Percentiles rank a stretch among this genome's conserved stretches.
Conservation (phyloP, 2,797 vertebrate species). For the Periophthalmus magnuspinnatus region DNA sequence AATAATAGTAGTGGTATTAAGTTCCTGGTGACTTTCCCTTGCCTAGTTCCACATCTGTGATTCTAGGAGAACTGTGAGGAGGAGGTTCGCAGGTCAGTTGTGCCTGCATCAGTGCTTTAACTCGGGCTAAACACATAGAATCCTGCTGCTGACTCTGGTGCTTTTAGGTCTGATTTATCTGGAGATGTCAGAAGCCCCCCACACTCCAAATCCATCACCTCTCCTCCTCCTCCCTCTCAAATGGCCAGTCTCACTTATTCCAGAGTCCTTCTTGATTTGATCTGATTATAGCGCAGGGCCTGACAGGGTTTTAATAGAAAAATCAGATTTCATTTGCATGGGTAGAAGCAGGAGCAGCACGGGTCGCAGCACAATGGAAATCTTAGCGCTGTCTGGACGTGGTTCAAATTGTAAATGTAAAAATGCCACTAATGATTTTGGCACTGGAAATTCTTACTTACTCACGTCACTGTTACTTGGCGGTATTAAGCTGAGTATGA, state of each 20-base stretch:
- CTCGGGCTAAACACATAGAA: conserved; percentile 7
- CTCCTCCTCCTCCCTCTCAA: not conserved
- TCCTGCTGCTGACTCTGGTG: conserved; percentile 25
- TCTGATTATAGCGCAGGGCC: not conserved
- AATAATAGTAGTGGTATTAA: too few relatives aligned
- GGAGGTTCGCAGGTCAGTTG: conserved; percentile 2
- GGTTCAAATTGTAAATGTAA: conserved; percentile 2
- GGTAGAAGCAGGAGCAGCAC: not conserved
- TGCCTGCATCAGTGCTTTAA: conserved; percentile 26
- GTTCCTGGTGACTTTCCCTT: not conserved
- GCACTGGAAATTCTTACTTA: not conserved
- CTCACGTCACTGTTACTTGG: not conserved
- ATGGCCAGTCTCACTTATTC: conserved; percentile 5
- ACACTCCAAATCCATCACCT: conserved; percentile 11
- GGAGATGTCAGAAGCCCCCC: conserved; percentile 8
- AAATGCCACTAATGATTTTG: not conserved
- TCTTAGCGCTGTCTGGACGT: not conserved
- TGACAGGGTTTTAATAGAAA: conserved; percentile 7
- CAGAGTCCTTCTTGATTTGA: not conserved
- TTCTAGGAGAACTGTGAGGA: not conserved
- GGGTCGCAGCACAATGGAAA: conserved; percentile 1
- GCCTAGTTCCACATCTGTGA: not conserved
- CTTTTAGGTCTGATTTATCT: conserved; percentile 29
- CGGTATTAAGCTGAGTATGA: not conserved
- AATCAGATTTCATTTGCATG: not conserved